Evolutionary conservation across 2,797 vertebrate species (phyloP), one percentile per base, ranked within the genome.

Genomic region (Rhinophrynus dorsalis): DNA sequence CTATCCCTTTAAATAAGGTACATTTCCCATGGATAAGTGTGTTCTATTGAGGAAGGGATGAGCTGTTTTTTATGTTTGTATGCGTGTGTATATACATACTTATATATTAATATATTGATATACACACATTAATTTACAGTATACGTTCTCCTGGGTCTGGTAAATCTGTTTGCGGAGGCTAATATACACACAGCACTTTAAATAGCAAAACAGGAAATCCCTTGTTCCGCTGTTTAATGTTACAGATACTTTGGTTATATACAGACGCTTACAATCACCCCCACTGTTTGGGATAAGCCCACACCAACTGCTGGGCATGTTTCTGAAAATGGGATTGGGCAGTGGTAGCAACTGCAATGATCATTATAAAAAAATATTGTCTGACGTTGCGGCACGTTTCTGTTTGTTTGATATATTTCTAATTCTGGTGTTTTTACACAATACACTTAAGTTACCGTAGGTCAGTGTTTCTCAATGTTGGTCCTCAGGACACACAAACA

Each of bases 151-250:
- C 23, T 50, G 38, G 42, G 35, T 68, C 17, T 30, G 33, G 45
- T 24, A 50, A 56, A 44, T 21, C 20, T 68, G 66, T 68, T 68
- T 68, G 66, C 33, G 44, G 66, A 24, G 66, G 66, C 20, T 38
- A 37, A 68, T 68, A 68, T 51, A 68, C 44, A 52, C 50, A 67
- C 50, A 59, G 55, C 42, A 51, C 54, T 51, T 68, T 50, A 68
- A 68, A 56, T 68, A 68, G 66, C 24, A 59, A 68, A 58, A 59
- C 66, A 68, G 66, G 66, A 68, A 68, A 68, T 68, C 66, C 45
- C 66, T 68, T 59, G 66, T 59, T 51, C 66, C 66, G 5, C 55
- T 68, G 66, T 68, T 68, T 68, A 68, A 68, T 68, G 66, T 68
- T 58, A 68, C 44, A 59, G 54, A 67, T 57, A 67, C 23, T 48